Conservation (phyloP, 2,888 invertebrate species). For the Chirona hameri region DNA sequence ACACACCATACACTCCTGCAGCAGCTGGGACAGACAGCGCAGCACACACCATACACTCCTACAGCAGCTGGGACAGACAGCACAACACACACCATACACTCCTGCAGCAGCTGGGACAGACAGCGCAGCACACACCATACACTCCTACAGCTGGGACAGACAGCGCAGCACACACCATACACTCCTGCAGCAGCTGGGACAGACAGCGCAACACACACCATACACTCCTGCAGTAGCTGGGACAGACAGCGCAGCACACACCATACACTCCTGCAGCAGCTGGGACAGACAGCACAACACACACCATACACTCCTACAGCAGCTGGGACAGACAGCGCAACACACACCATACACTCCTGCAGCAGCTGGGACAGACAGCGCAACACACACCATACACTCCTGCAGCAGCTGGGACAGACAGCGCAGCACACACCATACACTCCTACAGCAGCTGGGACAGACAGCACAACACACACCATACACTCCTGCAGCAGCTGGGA, state of each 20-base stretch:
- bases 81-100: too few species aligned
- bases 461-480: too few species aligned
- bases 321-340: too few species aligned
- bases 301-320: too few species aligned
- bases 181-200: conserved; percentile 7
- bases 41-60: not conserved
- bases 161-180: not conserved
- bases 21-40: not conserved
- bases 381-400: not conserved
- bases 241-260: not conserved
- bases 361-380: not conserved
- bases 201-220: too few species aligned
- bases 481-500: too few species aligned
- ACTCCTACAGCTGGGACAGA: not conserved
- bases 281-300: not conserved
- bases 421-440: not conserved
- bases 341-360: not conserved
- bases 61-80: not conserved
- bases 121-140: not conserved
- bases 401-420: not conserved
- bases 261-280: conserved; percentile 23
- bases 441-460: conserved; percentile 6
- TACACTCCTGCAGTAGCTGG: too few species aligned
- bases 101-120: too few species aligned
- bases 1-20: conserved; percentile 4